Conservation (phyloP, 2,113 vertebrate species). For the Australoheros scitulus region DNA sequence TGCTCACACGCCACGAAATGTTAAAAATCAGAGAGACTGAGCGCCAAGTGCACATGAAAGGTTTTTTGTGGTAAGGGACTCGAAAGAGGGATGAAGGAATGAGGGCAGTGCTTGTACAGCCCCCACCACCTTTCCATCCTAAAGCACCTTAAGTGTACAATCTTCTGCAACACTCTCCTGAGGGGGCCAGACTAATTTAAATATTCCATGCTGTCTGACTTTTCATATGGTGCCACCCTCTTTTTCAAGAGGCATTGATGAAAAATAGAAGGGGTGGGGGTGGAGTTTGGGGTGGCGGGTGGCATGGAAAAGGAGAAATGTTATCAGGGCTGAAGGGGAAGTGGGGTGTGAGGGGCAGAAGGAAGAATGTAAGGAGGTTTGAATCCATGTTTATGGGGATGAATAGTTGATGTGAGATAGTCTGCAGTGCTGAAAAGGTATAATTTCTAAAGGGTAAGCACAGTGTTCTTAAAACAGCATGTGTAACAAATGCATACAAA, state of each 20-base stretch:
- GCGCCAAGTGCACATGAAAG: constrained; percentile 5
- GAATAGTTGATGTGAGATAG: not conserved
- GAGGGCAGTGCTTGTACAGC: constrained; percentile 20
- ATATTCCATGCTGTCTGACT: constrained; percentile 17
- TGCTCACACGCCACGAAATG: not conserved
- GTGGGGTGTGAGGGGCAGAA: not conserved
- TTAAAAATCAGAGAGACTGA: not conserved
- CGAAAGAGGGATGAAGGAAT: constrained; percentile 17
- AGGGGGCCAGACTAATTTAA: constrained; percentile 28
- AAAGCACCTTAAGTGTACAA: constrained; percentile 34
- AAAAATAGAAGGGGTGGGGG: not conserved
- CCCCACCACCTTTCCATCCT: constrained; percentile 20
- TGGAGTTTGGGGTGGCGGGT: not conserved
- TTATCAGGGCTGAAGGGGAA: not conserved
- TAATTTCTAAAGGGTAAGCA: not conserved
- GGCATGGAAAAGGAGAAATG: not conserved
- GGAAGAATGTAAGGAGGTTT: not conserved
- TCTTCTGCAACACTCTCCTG: constrained; percentile 9
- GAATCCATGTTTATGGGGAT: not conserved
- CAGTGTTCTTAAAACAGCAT: not conserved
- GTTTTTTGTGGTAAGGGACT: constrained; percentile 10
- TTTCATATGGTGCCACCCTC: not conserved
- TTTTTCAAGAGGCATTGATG: not conserved
- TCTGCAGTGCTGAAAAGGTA: not conserved
- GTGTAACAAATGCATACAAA: not conserved